Evolutionary conservation across 2,888 invertebrate genomes (phyloP), one percentile per base, ranked within the genome.

Genomic region (Pseudococcus viburni): DNA sequence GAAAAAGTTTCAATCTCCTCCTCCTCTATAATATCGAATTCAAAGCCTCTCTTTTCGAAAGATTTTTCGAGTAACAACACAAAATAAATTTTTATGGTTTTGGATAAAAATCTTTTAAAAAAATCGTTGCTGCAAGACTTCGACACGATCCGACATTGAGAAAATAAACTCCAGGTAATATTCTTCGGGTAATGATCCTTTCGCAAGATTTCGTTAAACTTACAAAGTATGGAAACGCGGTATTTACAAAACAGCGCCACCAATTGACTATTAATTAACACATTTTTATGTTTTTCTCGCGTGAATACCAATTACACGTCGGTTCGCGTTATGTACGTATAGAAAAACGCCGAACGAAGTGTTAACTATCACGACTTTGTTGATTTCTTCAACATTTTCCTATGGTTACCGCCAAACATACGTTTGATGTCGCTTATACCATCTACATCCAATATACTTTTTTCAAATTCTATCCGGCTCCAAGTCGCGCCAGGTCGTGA

Each of bases 241-340:
- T 55, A 55, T 17, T 73, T 33, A 73, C 26, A 33, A 73, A 73
- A 73, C 33, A 73, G 33, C 73, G 19, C 17, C 33, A 26, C 73
- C 26, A 73, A 73, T 73, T 73, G 73, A 15, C 6, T 26, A 26
- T 73, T 73, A 73, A 73, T 73, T 73, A 73, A 73, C 73, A 73
- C 73, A 33, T 73, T 73, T 73, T 73, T 73, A 26, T 26, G 11
- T 73, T 22, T 73, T 73, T 73, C 73, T 73, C 73, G 73, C 73
- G 26, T 26, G 73, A 73, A 26, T 33, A 55, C 55, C 55, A 55
- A 73, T 73, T 73, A 73, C 73, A 73, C 15, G 22, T 73, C 12
- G 55, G n/a, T n/a, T 55, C n/a, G n/a, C n/a, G n/a, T 55, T 55
- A 51, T 3, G 12, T 51, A 19, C 19, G 19, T 64, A 39, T 6